Conservation (phyloP, 2,888 invertebrate genomes). For the Ischnura elegans region DNA sequence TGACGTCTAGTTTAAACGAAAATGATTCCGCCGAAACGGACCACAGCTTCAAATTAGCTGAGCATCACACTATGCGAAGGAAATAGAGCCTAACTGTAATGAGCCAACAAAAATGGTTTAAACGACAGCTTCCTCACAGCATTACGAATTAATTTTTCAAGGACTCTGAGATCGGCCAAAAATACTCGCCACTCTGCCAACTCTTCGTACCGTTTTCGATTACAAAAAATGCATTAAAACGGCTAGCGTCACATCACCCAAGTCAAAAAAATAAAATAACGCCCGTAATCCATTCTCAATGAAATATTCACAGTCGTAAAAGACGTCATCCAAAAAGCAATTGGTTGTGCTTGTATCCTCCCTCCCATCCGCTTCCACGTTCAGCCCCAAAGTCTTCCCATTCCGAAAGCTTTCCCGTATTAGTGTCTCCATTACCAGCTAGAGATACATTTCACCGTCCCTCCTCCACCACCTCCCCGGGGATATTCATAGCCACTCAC, state of each 20-base stretch:
- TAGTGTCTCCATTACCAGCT: background rate
- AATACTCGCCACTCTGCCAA: background rate
- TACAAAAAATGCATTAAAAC: background rate
- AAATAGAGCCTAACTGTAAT: too few relatives aligned
- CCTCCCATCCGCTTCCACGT: background rate
- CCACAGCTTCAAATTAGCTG: too few relatives aligned
- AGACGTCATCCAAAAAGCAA: background rate
- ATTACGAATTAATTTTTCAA: background rate
- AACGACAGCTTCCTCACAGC: too few relatives aligned
- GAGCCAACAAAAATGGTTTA: too few relatives aligned
- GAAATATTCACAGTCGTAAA: background rate
- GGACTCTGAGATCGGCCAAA: background rate
- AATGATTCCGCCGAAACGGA: too few relatives aligned
- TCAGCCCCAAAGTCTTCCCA: background rate
- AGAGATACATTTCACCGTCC: background rate
- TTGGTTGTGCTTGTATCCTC: background rate
- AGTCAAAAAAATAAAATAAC: background rate
- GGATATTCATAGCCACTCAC: background rate
- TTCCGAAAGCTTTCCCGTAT: background rate
- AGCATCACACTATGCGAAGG: too few relatives aligned
- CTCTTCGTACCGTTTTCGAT: background rate
- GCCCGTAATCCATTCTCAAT: background rate
- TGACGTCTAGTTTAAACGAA: too few relatives aligned
- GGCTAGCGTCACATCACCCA: background rate
- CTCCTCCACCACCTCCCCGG: background rate